A percentile compares a stretch with the other conserved stretches of the same genome.
phyloP scores from a whole-genome alignment of 1,140 invertebrate genomes.

The Hyphantria cunea region DNA sequence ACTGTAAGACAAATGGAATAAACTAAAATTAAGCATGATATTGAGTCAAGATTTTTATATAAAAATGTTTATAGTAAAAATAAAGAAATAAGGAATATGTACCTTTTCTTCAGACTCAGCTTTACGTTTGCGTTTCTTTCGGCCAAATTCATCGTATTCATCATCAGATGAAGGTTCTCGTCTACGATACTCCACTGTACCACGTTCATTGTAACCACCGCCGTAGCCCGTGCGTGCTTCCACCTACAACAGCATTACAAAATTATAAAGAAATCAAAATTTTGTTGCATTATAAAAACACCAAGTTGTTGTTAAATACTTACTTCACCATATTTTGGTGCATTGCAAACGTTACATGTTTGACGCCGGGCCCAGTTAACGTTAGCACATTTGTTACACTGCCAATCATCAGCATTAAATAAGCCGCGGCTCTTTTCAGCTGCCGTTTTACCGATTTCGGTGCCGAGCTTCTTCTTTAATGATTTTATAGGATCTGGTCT shows the following conservation, averaged over 20 bases:
- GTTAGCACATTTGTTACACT: constrained; percentile 99
- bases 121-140: constrained; percentile 87
- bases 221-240: constrained; percentile 91
- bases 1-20: constrained; percentile 1
- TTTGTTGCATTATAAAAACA: too few relatives aligned
- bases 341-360: constrained; percentile 99
- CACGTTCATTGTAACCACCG: constrained; percentile 96
- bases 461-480: constrained; percentile 94
- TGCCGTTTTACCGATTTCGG: constrained; percentile 98
- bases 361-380: constrained; percentile 99
- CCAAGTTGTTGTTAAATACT: constrained; percentile 77
- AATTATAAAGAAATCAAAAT: constrained; percentile 7
- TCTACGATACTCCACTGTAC: constrained; percentile 95
- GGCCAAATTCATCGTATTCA: constrained; percentile 98
- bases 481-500: constrained; percentile 80
- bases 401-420: constrained; percentile 99
- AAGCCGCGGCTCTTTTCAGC: constrained; percentile 99
- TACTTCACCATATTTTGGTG: constrained; percentile 97
- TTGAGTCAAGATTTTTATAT: too few relatives aligned
- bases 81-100: constrained; percentile 11
- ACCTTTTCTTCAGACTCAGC: constrained; percentile 60
- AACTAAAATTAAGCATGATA: background rate
- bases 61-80: too few relatives aligned
- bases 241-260: constrained; percentile 68
- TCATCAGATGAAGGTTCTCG: constrained; percentile 92